Evolutionary conservation across 2,797 vertebrate species (phyloP).

Genomic region (Amblyopsis hoosieri): DNA sequence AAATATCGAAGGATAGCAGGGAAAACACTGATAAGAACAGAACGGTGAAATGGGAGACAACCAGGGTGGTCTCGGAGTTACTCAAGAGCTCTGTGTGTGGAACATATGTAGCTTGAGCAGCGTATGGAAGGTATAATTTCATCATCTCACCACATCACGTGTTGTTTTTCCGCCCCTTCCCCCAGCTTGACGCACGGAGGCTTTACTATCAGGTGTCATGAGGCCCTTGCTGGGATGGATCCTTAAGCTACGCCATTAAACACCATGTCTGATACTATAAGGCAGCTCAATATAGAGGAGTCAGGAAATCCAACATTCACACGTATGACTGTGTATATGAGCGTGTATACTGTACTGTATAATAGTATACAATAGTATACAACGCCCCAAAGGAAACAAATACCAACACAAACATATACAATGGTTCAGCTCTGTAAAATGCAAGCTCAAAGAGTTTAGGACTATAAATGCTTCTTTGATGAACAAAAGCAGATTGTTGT

Average conservation of each 20-base stretch:
- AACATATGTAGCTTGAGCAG: conserved; percentile 42
- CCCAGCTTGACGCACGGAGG: conserved; percentile 44
- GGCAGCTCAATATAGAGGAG: conserved; percentile 19
- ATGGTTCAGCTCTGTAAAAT: conserved; percentile 43
- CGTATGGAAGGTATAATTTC: conserved; percentile 60
- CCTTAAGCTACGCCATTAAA: conserved; percentile 8
- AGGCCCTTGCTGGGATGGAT: conserved; percentile 47
- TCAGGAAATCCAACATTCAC: conserved; percentile 33
- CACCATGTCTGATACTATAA: conserved; percentile 18
- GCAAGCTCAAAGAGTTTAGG: conserved; percentile 42
- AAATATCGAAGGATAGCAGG: not conserved
- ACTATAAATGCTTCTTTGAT: conserved; percentile 54
- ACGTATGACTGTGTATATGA: conserved; percentile 11
- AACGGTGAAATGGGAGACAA: conserved; percentile 37
- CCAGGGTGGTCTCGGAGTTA: conserved; percentile 10
- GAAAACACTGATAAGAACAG: conserved; percentile 21
- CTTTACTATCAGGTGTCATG: conserved; percentile 54
- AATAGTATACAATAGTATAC: conserved; percentile 19
- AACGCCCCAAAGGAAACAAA: conserved; percentile 52
- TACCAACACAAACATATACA: conserved; percentile 32
- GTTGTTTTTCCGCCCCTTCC: conserved; percentile 46
- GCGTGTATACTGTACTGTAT: not conserved
- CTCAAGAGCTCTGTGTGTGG: conserved; percentile 1
- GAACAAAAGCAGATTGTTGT: conserved; percentile 61
- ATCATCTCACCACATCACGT: conserved; percentile 59